A percentile compares a stretch with the other conserved stretches of the same genome.
These are phyloP conservation scores for Nothoprocta perdicaria DNA, from an alignment of 2,113 vertebrate genomes.

Conservation along the genomic window DNA sequence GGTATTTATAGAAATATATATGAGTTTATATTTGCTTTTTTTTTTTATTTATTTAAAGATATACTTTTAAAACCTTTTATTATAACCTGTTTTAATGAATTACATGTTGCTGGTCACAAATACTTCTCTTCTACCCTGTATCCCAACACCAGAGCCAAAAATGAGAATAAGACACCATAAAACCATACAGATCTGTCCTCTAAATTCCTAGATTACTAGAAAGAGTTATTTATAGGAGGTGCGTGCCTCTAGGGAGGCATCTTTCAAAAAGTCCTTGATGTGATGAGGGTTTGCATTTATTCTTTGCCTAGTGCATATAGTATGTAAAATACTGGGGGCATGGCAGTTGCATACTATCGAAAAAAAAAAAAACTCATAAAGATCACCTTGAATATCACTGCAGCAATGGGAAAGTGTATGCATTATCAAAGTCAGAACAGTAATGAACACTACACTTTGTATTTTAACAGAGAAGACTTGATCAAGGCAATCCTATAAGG, in stretches of 20 bases:
- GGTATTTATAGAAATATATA: background rate
- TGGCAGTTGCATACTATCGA: background rate
- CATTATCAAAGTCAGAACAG: background rate
- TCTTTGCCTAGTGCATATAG: background rate
- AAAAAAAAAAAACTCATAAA: background rate
- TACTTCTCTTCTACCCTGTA: background rate
- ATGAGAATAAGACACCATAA: slow-evolving; percentile 7
- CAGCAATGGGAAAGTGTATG: fast-evolving
- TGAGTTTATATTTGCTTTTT: background rate
- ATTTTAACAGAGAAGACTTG: background rate
- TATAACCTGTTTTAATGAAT: background rate
- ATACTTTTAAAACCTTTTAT: background rate
- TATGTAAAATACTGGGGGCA: background rate
- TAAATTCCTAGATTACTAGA: slow-evolving; percentile 3
- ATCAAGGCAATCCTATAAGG: background rate
- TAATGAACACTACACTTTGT: background rate
- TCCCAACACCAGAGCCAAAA: background rate
- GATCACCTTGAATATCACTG: background rate
- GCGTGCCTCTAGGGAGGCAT: background rate
- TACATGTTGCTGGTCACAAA: background rate
- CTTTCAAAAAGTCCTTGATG: background rate
- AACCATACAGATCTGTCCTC: background rate
- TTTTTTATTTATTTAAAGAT: background rate
- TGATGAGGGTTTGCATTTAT: background rate
- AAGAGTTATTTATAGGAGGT: background rate